Conservation (phyloP, 35 echinoderm and acorn worm species). For the Apostichopus parvimensis region DNA sequence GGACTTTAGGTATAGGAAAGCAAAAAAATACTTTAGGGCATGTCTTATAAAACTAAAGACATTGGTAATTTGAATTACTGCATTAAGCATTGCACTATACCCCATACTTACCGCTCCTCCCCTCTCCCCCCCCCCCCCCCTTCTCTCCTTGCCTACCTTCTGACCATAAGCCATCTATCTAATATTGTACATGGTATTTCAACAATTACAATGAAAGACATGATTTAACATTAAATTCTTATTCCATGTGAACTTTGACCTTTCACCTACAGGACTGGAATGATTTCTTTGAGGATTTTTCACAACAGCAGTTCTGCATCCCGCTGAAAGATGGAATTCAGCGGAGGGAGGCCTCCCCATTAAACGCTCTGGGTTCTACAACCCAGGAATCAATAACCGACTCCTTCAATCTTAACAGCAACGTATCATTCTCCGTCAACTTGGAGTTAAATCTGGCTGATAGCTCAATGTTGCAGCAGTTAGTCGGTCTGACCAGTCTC, state of each 20-base stretch:
- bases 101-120: no score
- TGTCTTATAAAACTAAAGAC: no score
- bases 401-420: background rate
- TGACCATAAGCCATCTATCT: no score
- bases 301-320: slow-evolving; percentile 41
- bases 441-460: background rate
- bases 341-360: background rate
- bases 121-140: no score
- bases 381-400: background rate
- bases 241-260: background rate
- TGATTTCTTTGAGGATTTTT: slow-evolving; percentile 38
- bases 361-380: background rate
- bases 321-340: background rate
- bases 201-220: no score
- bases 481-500: background rate
- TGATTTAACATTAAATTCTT: no score
- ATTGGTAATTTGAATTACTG: no score
- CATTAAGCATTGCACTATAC: no score
- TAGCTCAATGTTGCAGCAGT: background rate
- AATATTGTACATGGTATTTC: no score
- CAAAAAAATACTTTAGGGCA: no score
- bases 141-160: no score
- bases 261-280: slow-evolving; percentile 51
- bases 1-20: no score
- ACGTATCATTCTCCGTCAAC: slow-evolving; percentile 7